phyloP scores from a whole-genome alignment of 2,888 invertebrate genomes.

The Uropetala carovei region DNA sequence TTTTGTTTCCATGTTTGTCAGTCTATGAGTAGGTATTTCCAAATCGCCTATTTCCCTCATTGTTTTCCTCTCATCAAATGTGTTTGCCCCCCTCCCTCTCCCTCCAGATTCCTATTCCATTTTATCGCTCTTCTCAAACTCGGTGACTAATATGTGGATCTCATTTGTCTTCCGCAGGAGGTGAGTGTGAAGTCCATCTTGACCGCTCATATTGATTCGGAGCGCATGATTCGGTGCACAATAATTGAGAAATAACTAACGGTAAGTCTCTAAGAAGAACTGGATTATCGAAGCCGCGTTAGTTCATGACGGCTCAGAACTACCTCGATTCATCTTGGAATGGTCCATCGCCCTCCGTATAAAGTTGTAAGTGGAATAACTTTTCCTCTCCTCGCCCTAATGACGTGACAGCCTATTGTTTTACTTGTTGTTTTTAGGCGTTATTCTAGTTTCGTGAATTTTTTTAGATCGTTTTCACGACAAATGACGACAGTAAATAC shows the following conservation, averaged over 20 bases:
- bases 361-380: too few relatives aligned
- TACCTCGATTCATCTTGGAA: too few relatives aligned
- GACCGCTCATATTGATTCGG: slow-evolving; percentile 5
- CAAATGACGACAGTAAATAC: too few relatives aligned
- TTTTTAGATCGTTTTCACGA: too few relatives aligned
- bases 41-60: slow-evolving; percentile 12
- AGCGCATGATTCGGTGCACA: neutral
- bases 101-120: neutral
- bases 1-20: slow-evolving; percentile 23
- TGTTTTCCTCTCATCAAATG: slow-evolving; percentile 55
- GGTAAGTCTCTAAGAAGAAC: neutral
- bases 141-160: slow-evolving; percentile 19
- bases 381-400: too few relatives aligned
- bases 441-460: too few relatives aligned
- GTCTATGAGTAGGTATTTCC: slow-evolving; percentile 4
- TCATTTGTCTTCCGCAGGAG: slow-evolving; percentile 48
- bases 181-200: slow-evolving; percentile 52
- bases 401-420: too few relatives aligned
- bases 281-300: too few relatives aligned
- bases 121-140: slow-evolving; percentile 52
- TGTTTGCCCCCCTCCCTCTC: neutral
- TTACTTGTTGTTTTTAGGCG: too few relatives aligned
- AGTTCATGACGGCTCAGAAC: too few relatives aligned
- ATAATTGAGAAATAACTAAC: neutral
- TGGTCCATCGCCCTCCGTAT: too few relatives aligned